These are phyloP conservation scores for Phyllotreta striolata DNA, from an alignment of 2,888 invertebrate species.

Conservation along the genomic window DNA sequence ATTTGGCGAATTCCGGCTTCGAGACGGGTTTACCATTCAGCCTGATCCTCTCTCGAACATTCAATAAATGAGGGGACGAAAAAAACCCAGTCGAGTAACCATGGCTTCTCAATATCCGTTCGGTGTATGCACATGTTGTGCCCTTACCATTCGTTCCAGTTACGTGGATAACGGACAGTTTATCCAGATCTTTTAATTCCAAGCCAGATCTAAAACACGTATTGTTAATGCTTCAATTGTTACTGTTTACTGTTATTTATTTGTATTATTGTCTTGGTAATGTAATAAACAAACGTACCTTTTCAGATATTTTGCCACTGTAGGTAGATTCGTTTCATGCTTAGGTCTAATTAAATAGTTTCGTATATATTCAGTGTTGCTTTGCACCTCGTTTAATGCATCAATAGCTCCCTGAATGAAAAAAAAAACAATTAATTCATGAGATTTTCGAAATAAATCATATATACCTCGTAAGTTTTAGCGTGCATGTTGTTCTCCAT, in stretches of 20 bases:
- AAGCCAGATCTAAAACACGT: slow-evolving; percentile 67
- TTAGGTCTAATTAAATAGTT: slow-evolving; percentile 57
- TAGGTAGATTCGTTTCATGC: slow-evolving; percentile 40
- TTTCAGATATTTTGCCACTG: slow-evolving; percentile 42
- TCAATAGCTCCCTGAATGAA: slow-evolving; percentile 71
- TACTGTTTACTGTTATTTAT: neutral
- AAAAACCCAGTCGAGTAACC: slow-evolving; percentile 93
- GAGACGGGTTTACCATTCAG: slow-evolving; percentile 84
- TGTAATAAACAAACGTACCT: slow-evolving; percentile 38
- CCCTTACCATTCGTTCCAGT: slow-evolving; percentile 99
- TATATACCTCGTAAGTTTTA: slow-evolving; percentile 19
- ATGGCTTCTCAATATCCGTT: slow-evolving; percentile 84
- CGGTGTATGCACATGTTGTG: slow-evolving; percentile 92
- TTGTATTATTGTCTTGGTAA: neutral
- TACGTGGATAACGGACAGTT: slow-evolving; percentile 89
- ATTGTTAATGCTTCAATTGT: neutral
- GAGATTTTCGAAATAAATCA: neutral
- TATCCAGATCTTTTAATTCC: slow-evolving; percentile 70
- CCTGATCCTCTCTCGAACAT: slow-evolving; percentile 89
- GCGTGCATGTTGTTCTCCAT: slow-evolving; percentile 16
- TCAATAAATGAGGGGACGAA: slow-evolving; percentile 94
- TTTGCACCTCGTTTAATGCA: slow-evolving; percentile 75
- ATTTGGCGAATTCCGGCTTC: slow-evolving; percentile 74
- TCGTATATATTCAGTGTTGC: slow-evolving; percentile 72
- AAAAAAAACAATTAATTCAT: neutral